Percentiles rank a stretch among this genome's conserved stretches.
phyloP scores from a whole-genome alignment of 2,113 vertebrate genomes.

The Glaucomys volans region DNA sequence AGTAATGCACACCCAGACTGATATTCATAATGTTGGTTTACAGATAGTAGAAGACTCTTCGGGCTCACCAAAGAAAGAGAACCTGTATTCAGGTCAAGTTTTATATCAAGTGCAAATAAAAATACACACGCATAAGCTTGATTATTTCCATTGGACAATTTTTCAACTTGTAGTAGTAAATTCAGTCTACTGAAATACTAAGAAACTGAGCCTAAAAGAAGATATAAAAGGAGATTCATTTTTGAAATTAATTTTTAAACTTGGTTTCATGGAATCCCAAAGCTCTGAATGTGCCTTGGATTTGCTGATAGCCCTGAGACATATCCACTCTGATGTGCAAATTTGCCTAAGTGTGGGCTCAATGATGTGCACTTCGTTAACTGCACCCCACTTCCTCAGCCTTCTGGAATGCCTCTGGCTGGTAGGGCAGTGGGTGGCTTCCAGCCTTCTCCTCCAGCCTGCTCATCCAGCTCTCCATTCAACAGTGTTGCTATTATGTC shows the following conservation, averaged over 20 bases:
- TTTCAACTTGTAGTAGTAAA: background rate
- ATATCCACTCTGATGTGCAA: background rate
- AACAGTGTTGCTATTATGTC: background rate
- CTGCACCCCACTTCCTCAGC: background rate
- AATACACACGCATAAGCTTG: background rate
- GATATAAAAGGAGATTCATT: background rate
- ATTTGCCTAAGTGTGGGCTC: background rate
- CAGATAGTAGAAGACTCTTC: background rate
- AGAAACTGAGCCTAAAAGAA: background rate
- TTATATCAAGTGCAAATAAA: background rate
- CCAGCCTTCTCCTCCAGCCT: background rate
- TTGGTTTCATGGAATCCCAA: background rate
- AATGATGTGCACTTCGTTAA: background rate
- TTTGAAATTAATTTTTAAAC: constrained; percentile 20
- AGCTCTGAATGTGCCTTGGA: background rate
- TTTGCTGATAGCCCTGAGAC: background rate
- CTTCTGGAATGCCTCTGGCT: background rate
- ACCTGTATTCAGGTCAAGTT: background rate
- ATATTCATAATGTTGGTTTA: background rate
- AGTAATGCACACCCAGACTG: background rate
- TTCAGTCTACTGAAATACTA: background rate
- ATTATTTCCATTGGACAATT: background rate
- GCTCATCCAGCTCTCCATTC: background rate
- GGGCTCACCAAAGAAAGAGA: background rate
- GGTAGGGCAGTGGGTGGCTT: background rate